phyloP scores from a whole-genome alignment of 2,797 vertebrate genomes.

The Catamblyrhynchus diadema region DNA sequence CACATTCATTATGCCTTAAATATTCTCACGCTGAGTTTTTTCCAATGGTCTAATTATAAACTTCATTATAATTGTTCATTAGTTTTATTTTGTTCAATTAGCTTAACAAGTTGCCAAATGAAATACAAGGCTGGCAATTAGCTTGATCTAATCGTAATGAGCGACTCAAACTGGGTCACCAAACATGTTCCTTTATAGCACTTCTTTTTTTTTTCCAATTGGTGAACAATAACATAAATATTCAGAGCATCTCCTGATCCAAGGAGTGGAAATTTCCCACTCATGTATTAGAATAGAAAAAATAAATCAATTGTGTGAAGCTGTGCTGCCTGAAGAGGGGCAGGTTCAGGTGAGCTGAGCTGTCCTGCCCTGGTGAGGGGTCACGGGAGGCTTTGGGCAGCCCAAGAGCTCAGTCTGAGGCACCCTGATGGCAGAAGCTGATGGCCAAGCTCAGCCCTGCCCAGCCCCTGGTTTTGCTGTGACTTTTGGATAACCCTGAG shows the following conservation, averaged over 20 bases:
- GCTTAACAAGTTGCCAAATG: slow-evolving; percentile 75
- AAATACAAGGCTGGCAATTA: slow-evolving; percentile 73
- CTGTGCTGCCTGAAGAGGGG: not conserved
- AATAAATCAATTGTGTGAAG: not conserved
- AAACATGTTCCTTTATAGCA: slow-evolving; percentile 43
- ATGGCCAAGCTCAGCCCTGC: rapidly evolving
- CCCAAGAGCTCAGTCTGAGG: not conserved
- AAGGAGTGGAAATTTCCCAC: slow-evolving; percentile 23
- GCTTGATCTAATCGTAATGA: slow-evolving; percentile 64
- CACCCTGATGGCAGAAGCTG: rapidly evolving
- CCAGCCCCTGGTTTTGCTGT: not conserved
- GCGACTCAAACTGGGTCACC: slow-evolving; percentile 50
- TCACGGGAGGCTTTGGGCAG: not conserved
- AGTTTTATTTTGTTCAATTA: slow-evolving; percentile 78
- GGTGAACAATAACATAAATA: slow-evolving; percentile 44
- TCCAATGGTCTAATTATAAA: slow-evolving; percentile 76
- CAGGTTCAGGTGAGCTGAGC: not conserved
- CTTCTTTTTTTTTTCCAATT: not conserved
- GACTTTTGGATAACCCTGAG: not conserved
- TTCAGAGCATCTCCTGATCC: slow-evolving; percentile 9
- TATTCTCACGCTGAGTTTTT: slow-evolving; percentile 67
- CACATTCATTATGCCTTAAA: slow-evolving; percentile 63
- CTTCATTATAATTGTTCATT: slow-evolving; percentile 78
- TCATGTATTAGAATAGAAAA: not conserved
- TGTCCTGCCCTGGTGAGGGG: rapidly evolving